These are phyloP conservation scores for Hystrix cristata DNA, from an alignment of 2,113 vertebrate species.

Conservation along the genomic window DNA sequence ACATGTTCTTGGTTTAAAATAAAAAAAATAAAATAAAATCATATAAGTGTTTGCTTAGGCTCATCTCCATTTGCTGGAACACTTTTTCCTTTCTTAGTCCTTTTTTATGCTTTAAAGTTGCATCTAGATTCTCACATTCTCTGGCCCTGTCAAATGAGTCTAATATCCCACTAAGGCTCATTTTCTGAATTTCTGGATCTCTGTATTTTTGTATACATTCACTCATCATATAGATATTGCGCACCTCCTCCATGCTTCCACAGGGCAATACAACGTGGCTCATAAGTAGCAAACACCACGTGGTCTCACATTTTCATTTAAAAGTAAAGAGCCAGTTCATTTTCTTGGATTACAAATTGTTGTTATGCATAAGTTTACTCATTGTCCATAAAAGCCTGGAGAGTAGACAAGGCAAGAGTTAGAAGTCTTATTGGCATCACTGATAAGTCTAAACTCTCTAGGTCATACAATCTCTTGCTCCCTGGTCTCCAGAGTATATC, in stretches of 20 bases:
- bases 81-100: not conserved
- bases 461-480: not conserved
- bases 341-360: not conserved
- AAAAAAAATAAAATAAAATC: not conserved
- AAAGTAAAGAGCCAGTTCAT: not conserved
- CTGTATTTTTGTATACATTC: not conserved
- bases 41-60: not conserved
- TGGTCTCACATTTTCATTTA: not conserved
- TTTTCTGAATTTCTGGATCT: conserved; percentile 4
- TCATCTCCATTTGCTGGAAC: not conserved
- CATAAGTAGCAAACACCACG: not conserved
- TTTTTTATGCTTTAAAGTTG: conserved; percentile 29
- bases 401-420: not conserved
- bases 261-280: not conserved
- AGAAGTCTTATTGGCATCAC: not conserved
- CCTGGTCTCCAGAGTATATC: not conserved
- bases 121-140: not conserved
- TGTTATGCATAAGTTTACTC: not conserved
- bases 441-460: not conserved
- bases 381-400: not conserved
- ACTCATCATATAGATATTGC: not conserved
- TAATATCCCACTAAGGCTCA: not conserved
- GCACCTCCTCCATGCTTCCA: not conserved
- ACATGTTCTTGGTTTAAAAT: too few relatives aligned
- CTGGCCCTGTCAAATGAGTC: not conserved